A percentile compares a stretch with the other conserved stretches of the same genome.
Conservation (phyloP, 2,888 invertebrate species). For the Lamellibrachia satsuma region DNA sequence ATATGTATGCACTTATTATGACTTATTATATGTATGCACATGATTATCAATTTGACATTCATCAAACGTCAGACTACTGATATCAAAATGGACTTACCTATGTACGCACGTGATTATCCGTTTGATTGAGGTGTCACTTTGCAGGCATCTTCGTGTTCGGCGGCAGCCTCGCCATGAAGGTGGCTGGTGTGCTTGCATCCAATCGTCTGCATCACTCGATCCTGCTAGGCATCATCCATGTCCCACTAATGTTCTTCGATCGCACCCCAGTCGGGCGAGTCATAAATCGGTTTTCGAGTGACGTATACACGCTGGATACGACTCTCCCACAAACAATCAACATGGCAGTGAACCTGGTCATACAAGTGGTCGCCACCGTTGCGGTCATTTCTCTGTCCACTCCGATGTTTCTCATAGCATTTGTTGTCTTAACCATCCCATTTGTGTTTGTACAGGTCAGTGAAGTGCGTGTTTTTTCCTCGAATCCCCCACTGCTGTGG, state of each 20-base stretch:
- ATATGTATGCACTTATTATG: too few species aligned
- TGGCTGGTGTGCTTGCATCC: background rate
- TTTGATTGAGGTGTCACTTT: background rate
- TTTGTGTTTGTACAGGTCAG: constrained; percentile 53
- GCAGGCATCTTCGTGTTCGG: background rate
- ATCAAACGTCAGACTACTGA: too few species aligned
- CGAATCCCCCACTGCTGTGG: background rate
- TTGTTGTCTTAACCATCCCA: constrained; percentile 48
- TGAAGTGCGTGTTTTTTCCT: background rate
- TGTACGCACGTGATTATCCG: too few species aligned
- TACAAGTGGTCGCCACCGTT: constrained; percentile 44
- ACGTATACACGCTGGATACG: background rate
- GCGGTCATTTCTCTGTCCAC: constrained; percentile 49
- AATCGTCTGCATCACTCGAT: background rate
- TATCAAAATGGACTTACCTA: too few species aligned
- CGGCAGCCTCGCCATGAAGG: background rate
- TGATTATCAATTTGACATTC: too few species aligned
- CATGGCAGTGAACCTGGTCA: constrained; percentile 35
- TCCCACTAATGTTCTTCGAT: background rate
- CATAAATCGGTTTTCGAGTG: background rate
- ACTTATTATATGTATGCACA: too few species aligned
- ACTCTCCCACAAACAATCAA: background rate
- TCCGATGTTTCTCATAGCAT: constrained; percentile 46
- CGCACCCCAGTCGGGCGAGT: background rate
- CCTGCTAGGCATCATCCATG: background rate